phyloP scores from a whole-genome alignment of 2,113 vertebrate genomes.

The Bos javanicus region DNA sequence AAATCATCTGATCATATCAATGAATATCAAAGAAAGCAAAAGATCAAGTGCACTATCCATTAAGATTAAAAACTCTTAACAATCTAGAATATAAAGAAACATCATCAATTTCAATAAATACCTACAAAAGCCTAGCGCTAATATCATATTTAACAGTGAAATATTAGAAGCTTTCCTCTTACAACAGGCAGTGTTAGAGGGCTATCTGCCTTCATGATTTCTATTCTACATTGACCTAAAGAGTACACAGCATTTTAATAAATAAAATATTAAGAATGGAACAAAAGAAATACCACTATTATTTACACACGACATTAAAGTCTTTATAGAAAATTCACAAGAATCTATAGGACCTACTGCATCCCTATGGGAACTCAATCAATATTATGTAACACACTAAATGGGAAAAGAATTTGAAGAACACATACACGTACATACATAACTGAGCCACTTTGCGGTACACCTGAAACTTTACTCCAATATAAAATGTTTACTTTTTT shows the following conservation, averaged over 20 bases:
- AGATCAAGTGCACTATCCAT: not conserved
- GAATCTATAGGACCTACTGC: not conserved
- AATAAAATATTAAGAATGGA: not conserved
- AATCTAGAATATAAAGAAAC: not conserved
- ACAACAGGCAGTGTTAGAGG: not conserved
- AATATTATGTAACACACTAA: not conserved
- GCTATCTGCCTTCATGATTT: not conserved
- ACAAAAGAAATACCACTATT: not conserved
- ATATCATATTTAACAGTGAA: not conserved
- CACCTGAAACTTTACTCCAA: not conserved
- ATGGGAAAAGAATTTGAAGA: not conserved
- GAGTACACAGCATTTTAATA: not conserved
- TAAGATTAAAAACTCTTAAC: not conserved
- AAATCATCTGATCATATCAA: not conserved
- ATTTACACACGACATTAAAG: not conserved
- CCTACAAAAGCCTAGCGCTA: not conserved
- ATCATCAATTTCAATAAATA: not conserved
- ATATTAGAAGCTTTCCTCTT: not conserved
- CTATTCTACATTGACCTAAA: not conserved
- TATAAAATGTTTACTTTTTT: not conserved
- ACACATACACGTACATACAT: not conserved
- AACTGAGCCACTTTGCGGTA: not conserved
- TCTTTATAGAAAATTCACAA: not conserved
- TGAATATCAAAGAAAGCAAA: not conserved
- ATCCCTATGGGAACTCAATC: not conserved